Base-by-base conservation (phyloP, 2,113 vertebrate genomes). In the Notechis scutatus region DNA sequence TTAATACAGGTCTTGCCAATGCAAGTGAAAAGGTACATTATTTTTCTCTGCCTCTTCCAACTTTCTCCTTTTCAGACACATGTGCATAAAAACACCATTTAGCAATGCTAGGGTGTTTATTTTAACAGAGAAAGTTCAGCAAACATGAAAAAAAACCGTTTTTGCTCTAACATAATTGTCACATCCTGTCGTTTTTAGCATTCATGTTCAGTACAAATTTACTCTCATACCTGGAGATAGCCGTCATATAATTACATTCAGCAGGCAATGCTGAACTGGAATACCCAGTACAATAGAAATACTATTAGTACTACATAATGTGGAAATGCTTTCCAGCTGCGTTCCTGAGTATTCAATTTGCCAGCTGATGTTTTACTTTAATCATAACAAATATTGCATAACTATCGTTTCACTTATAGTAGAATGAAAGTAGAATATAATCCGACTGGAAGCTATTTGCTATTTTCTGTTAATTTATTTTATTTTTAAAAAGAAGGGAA, bases 361-460 rank as follows among this genome's bases (percentile, higher is more conserved):
- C 54, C 3, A 59, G 1, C 0, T 91, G 91, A 91, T 91, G 2
- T 3, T 92, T 92, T 91, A 93, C 54, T 90, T 42, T 55, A 42
- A 81, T 81, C 74, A 42, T 94, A 92, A 91, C 93, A 89, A 95
- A 95, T 91, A 91, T 2, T 57, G 89, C 85, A 26, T 81, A 94
- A 55, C 90, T 34, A 92, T 89, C 92, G 90, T 93, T 91, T 87
- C 12, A 24, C 47, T 87, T 47, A 81, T 9, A 81, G 29, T 81
- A 50, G 52, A 57, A 81, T 81, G 29, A 42, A 88, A 81, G 52
- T 9, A 29, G 34, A 45, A 74, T 85, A 45, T 64, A 34, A 56
- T 34, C 20, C 81, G 85, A 50, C 47, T 57, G 26, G 85, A 52
- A 88, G 9, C 86, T 88, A 45, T 56, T 47, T 74, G 8, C 61